Conservation (phyloP, 2,888 invertebrate genomes). For the Schizotus pectinicornis region DNA sequence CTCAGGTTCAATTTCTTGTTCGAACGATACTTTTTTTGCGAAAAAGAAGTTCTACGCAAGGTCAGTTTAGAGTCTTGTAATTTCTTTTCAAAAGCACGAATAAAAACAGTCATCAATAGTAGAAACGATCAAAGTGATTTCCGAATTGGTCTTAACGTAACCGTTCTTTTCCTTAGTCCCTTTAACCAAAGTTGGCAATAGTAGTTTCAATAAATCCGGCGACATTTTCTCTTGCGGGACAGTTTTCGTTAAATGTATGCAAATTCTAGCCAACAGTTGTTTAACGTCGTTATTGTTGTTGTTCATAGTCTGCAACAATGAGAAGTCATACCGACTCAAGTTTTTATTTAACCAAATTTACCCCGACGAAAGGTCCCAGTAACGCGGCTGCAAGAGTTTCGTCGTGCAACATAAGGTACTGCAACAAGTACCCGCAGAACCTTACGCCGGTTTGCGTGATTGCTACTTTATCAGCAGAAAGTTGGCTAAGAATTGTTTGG, state of each 20-base stretch:
- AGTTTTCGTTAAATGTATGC: constrained; percentile 74
- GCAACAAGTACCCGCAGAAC: constrained; percentile 81
- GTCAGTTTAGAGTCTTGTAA: too few relatives aligned
- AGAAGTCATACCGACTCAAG: too few relatives aligned
- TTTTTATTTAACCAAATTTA: too few relatives aligned
- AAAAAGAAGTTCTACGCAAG: too few relatives aligned
- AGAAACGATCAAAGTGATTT: constrained; percentile 83
- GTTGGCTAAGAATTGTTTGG: constrained; percentile 70
- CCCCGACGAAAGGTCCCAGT: constrained; percentile 79
- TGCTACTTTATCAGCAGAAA: constrained; percentile 78
- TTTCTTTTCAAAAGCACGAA: constrained; percentile 7
- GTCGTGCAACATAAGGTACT: constrained; percentile 70
- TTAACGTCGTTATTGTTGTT: constrained; percentile 94
- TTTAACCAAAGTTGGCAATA: constrained; percentile 93
- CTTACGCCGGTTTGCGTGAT: constrained; percentile 86
- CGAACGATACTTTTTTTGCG: too few relatives aligned
- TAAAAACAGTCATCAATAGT: constrained; percentile 2
- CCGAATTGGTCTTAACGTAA: constrained; percentile 92
- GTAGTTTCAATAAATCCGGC: constrained; percentile 73
- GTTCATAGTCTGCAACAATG: constrained; percentile 80
- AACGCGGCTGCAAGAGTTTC: constrained; percentile 69
- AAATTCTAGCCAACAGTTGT: constrained; percentile 83
- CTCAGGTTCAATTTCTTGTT: too few relatives aligned
- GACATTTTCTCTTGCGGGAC: constrained; percentile 66
- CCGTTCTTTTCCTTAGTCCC: constrained; percentile 98